These are phyloP conservation scores for Caenorhabditis wallacei DNA, from an alignment of 2,888 invertebrate genomes.

Conservation along the genomic window DNA sequence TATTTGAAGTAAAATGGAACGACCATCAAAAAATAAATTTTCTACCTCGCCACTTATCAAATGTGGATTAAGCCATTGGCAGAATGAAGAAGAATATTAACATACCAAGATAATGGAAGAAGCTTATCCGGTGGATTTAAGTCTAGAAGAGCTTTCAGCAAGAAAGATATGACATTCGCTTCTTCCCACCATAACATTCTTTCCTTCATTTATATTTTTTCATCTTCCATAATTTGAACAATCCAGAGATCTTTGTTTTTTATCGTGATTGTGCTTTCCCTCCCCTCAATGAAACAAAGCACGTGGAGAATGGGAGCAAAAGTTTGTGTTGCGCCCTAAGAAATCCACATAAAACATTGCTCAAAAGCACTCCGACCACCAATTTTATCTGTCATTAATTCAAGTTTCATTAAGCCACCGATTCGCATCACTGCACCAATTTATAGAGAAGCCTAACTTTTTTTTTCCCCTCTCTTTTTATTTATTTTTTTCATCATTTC, in stretches of 20 bases:
- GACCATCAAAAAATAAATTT: background rate
- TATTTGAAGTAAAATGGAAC: no score
- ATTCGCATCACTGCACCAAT: slow-evolving; percentile 64
- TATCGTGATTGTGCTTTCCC: slow-evolving; percentile 31
- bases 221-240: background rate
- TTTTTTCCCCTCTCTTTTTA: no score
- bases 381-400: slow-evolving; percentile 63
- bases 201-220: background rate
- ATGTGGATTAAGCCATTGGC: slow-evolving; percentile 20
- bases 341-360: slow-evolving; percentile 56
- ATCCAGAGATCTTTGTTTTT: slow-evolving; percentile 12
- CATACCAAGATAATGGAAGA: slow-evolving; percentile 51
- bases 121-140: slow-evolving; percentile 54
- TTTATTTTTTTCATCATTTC: slow-evolving; percentile 41
- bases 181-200: slow-evolving; percentile 6
- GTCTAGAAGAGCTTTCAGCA: slow-evolving; percentile 32
- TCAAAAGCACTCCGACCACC: slow-evolving; percentile 58
- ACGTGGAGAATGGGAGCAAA: slow-evolving; percentile 31
- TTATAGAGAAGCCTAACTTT: slow-evolving; percentile 31
- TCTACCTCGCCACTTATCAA: background rate
- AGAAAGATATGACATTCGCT: slow-evolving; percentile 3
- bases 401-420: slow-evolving; percentile 64
- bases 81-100: slow-evolving; percentile 29
- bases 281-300: slow-evolving; percentile 40
- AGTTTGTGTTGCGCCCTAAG: slow-evolving; percentile 36